Base-by-base conservation (phyloP, 2,888 invertebrate species). In the Phlogophora meticulosa region DNA sequence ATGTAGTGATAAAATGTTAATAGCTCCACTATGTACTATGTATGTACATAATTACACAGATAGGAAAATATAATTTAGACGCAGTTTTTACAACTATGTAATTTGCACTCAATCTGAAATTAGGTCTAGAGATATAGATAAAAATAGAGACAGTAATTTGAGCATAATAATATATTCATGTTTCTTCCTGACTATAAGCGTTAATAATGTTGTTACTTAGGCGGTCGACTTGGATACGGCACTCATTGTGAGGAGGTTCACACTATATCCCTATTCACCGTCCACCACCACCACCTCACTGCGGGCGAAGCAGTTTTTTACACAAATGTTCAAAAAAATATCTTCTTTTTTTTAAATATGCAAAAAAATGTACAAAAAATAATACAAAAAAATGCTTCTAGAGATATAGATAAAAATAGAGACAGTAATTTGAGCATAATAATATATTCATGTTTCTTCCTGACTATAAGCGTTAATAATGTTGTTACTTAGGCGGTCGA, bases 1-100 rank as follows among this genome's bases (percentile, higher is more conserved):
- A 65, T 28, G 28, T 13, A 24, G 34, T 34, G 42, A 62, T 77
- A 72, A 59, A 49, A 57, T 48, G 34, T 63, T 64, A 64, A 76
- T 42, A 45, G 7, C 40, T 69, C 9, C 42, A 15, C 22, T 45
- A 40, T 49, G 42, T 53, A n/a, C 4, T 20, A 10, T 17, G n/a
- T 42, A 32, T 22, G 10, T 43, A 45, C 17, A 17, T 76, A 48
- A 46, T 62, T 42, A 46, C 22, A 24, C 52, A 38, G 32, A 34
- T 46, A 52, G 17, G 51, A 38, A 67, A 36, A 36, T 42, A 43
- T 32, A n/a, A 22, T 53, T 20, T 9, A 22, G 7, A 1, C 32
- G 10, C 15, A 34, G 48, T 22, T 74, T 48, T 53, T 53, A 40
- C 56, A 43, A 45, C n/a, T 22, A 10, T 65, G 15, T 34, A 42